These are phyloP conservation scores for Uropetala carovei DNA, from an alignment of 2,888 invertebrate species.

Conservation along the genomic window DNA sequence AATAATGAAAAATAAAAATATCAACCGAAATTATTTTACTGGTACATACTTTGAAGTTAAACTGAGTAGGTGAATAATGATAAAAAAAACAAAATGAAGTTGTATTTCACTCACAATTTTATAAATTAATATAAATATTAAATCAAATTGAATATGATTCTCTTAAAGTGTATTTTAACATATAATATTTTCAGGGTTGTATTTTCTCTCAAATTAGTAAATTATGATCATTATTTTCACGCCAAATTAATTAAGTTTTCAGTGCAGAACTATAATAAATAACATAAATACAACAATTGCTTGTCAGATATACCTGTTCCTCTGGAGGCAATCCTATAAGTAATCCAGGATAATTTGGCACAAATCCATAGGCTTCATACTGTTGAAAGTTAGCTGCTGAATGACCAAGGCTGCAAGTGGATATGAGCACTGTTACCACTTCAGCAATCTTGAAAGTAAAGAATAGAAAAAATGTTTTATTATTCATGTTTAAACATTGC, in stretches of 20 bases:
- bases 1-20: too few species aligned
- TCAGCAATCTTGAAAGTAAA: constrained; percentile 70
- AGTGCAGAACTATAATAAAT: too few species aligned
- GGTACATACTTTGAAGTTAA: too few species aligned
- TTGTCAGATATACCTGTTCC: constrained; percentile 69
- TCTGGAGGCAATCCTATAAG: constrained; percentile 70
- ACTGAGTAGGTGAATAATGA: too few species aligned
- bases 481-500: too few species aligned
- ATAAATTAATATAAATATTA: too few species aligned
- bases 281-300: too few species aligned
- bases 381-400: constrained; percentile 72
- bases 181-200: neutral
- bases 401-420: constrained; percentile 71
- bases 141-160: neutral
- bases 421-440: constrained; percentile 70
- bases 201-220: neutral
- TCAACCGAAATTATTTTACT: too few species aligned
- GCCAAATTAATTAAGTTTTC: neutral
- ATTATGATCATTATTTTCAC: neutral
- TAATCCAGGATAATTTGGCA: constrained; percentile 72
- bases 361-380: constrained; percentile 72
- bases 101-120: too few species aligned
- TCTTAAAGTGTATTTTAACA: neutral
- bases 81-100: too few species aligned
- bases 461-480: neutral